phyloP scores from a whole-genome alignment of 2,113 vertebrate genomes.

The Spea bombifrons region DNA sequence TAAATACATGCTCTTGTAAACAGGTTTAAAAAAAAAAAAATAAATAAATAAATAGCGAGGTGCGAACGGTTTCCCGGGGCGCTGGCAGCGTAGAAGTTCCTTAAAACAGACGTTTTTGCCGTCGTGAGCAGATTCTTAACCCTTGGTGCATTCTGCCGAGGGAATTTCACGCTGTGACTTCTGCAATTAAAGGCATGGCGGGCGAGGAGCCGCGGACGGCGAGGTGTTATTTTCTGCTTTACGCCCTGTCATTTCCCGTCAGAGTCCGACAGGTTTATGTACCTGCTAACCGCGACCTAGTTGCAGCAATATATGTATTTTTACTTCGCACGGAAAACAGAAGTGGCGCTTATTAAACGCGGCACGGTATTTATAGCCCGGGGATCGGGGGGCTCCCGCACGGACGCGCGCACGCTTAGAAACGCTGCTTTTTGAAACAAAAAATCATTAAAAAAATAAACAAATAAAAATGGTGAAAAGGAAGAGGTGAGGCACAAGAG shows the following conservation, averaged over 20 bases:
- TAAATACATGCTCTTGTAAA: background rate
- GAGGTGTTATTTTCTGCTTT: constrained; percentile 1
- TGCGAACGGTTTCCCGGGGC: background rate
- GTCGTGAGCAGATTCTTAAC: constrained; percentile 53
- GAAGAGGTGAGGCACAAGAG: too few relatives aligned
- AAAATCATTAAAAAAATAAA: too few relatives aligned
- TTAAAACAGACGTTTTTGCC: constrained; percentile 58
- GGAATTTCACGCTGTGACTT: constrained; percentile 56
- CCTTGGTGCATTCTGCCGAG: constrained; percentile 51
- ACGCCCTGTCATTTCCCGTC: background rate
- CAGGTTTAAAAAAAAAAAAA: background rate
- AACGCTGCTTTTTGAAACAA: too few relatives aligned
- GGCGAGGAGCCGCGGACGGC: constrained; percentile 48
- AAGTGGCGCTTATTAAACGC: background rate
- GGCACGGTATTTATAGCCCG: background rate
- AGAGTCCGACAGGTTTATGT: background rate
- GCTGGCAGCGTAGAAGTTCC: constrained; percentile 50
- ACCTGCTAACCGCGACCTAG: background rate
- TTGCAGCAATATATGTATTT: background rate
- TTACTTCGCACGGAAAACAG: background rate
- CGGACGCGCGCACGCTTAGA: too few relatives aligned
- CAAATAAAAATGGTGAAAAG: too few relatives aligned
- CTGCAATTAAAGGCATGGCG: constrained; percentile 58
- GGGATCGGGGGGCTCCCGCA: background rate
- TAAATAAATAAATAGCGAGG: background rate